Evolutionary conservation across 2,888 invertebrate species (phyloP), one percentile per base, ranked within the genome.

Genomic region (Aricia artaxerxes): DNA sequence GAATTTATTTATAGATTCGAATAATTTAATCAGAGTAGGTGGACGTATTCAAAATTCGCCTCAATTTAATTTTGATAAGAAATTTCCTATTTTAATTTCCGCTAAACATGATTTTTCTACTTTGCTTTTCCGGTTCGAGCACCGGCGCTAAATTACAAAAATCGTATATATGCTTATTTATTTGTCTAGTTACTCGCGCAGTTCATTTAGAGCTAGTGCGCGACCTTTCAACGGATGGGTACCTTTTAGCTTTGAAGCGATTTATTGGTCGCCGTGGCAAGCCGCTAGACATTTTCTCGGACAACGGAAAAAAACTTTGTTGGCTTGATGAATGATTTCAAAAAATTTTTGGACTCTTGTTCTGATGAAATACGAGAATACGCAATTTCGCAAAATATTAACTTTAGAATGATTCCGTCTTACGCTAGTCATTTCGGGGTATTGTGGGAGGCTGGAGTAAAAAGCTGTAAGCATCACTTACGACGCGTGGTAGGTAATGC

Each of bases 261-360:
- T 72, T 72, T 72, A 72, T 72, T 4, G 72, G 4, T 31, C 72
- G 83, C n/a, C 79, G 82, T 2, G 83, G 81, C 16, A 82, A 82
- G 77, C 82, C 82, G 0, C n/a, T 49, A 6, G 78, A 82, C 49
- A 81, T 83, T 53, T 81, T 80, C 72, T 82, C 82, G 6, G 82
- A 82, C 64, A 82, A 83, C 38, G 81, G 82, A 0, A 24, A 24
- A 24, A 24, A 24, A 24, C 24, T 24, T 24, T 24, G 24, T 24
- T 24, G 24, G 24, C 24, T 24, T 24, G 24, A 24, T 24, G 24
- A 24, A 24, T 24, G 24, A 24, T 24, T 24, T 24, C 24, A 24
- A 24, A 24, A 24, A 24, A 24, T 24, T 24, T 24, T 24, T 24
- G 24, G 24, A 24, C 24, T 24, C 24, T 24, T 24, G 24, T 24